Evolutionary conservation across 2,888 invertebrate genomes (phyloP), one percentile per base, ranked within the genome.

Genomic region (Mantis religiosa): DNA sequence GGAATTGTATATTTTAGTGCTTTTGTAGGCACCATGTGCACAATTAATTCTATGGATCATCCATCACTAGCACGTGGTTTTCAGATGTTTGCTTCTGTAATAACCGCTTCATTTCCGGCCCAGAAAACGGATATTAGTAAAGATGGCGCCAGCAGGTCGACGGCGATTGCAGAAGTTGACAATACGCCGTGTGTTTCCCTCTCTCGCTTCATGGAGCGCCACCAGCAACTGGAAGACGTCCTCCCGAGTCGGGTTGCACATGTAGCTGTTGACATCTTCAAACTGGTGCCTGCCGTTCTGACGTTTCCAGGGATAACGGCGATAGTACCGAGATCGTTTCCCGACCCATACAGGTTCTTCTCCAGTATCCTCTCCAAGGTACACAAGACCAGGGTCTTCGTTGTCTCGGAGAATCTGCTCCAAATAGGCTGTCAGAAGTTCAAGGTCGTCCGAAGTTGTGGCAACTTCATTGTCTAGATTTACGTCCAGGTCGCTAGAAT

Each of bases 261-360:
- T 93, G 91, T 95, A 95, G 87, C 94, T 93, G 89, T 94, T 93
- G 91, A 95, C 95, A 30, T 95, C 94, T 91, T 95, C 95, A 92
- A 95, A 95, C 82, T 86, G 82, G 89, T 91, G 84, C 84, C 89
- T 89, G 54, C 90, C 87, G 88, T 94, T 95, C 91, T 95, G 95
- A 87, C 95, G 93, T 91, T 95, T 95, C 95, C 95, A 95, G 34
- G 95, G 95, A 92, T 95, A 95, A 90, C 94, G 94, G 90, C 95
- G 93, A 92, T 95, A 95, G 91, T 95, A 95, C 89, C 95, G 94
- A 25, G 95, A 94, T 90, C 95, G 93, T 91, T 95, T 95, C 4
- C 54, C 54, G 20, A 71, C 54, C 89, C 88, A 87, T 12, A 85
- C 84, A 4, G 84, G 28, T 4, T 83, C 34, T 71, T 41, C 7